Percentiles rank a stretch among this genome's conserved stretches.
Conservation (phyloP, 2,797 vertebrate species). For the Thaleichthys pacificus region DNA sequence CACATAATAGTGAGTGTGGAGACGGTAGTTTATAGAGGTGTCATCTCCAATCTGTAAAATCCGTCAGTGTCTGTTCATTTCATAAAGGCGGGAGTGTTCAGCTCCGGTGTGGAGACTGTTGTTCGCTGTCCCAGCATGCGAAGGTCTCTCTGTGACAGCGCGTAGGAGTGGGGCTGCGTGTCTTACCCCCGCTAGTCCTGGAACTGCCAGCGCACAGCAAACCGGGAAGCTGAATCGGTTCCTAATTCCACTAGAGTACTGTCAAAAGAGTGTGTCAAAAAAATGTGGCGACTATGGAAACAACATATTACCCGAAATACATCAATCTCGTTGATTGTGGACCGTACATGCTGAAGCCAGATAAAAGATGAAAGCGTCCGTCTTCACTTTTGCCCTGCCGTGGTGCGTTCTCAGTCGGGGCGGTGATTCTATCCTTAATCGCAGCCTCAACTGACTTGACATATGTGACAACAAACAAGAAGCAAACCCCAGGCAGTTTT, state of each 20-base stretch:
- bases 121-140: slow-evolving; percentile 45
- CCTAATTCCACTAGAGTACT: slow-evolving; percentile 26
- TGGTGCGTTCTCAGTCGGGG: slow-evolving; percentile 43
- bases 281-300: slow-evolving; percentile 6
- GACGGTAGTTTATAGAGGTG: slow-evolving; percentile 21
- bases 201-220: slow-evolving; percentile 55
- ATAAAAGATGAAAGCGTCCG: slow-evolving; percentile 57
- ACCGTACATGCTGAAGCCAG: slow-evolving; percentile 36
- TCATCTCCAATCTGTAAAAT: slow-evolving; percentile 31
- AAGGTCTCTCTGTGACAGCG: slow-evolving; percentile 45
- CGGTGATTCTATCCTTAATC: slow-evolving; percentile 42
- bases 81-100: slow-evolving; percentile 4
- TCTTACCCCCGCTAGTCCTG: slow-evolving; percentile 42
- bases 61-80: slow-evolving; percentile 14
- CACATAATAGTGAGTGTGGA: neutral
- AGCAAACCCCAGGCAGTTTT: slow-evolving; percentile 13
- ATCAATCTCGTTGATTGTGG: slow-evolving; percentile 32
- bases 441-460: slow-evolving; percentile 25
- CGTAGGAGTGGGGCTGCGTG: slow-evolving; percentile 27
- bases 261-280: slow-evolving; percentile 34
- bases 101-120: slow-evolving; percentile 10
- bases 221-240: slow-evolving; percentile 21
- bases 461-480: slow-evolving; percentile 50
- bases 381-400: slow-evolving; percentile 34
- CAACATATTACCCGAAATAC: slow-evolving; percentile 23